phyloP scores from a whole-genome alignment of 2,797 vertebrate species.

The Balearica regulorum region DNA sequence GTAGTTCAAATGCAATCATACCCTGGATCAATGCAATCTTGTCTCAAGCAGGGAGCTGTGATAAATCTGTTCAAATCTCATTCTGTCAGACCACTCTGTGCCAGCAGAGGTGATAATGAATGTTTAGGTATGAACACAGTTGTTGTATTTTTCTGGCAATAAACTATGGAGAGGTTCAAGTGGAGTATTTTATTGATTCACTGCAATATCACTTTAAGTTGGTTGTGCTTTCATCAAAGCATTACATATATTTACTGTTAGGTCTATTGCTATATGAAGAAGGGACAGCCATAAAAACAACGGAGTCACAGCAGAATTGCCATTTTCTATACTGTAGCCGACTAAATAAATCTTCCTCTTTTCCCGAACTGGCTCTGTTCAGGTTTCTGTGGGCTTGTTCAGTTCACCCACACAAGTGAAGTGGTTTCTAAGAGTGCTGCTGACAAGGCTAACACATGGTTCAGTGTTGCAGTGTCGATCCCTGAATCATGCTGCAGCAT shows the following conservation, averaged over 20 bases:
- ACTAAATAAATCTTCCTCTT: neutral
- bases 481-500: constrained; percentile 10
- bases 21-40: constrained; percentile 25
- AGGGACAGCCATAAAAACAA: neutral
- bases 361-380: neutral
- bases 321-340: neutral
- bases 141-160: neutral
- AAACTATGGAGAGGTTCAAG: neutral
- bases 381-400: neutral
- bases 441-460: neutral
- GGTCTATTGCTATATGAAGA: neutral
- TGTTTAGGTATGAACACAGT: constrained; percentile 4
- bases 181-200: neutral
- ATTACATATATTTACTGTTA: neutral
- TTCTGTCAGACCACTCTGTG: neutral
- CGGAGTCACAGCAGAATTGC: neutral
- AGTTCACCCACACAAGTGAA: neutral
- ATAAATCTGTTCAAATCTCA: constrained; percentile 26
- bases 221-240: neutral
- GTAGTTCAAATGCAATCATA: neutral
- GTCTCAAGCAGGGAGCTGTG: neutral
- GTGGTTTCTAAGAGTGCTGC: neutral
- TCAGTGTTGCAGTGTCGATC: neutral
- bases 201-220: neutral
- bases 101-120: constrained; percentile 28